Evolutionary conservation across 1,140 invertebrate species (phyloP).

Genomic region (Goniozus legneri): DNA sequence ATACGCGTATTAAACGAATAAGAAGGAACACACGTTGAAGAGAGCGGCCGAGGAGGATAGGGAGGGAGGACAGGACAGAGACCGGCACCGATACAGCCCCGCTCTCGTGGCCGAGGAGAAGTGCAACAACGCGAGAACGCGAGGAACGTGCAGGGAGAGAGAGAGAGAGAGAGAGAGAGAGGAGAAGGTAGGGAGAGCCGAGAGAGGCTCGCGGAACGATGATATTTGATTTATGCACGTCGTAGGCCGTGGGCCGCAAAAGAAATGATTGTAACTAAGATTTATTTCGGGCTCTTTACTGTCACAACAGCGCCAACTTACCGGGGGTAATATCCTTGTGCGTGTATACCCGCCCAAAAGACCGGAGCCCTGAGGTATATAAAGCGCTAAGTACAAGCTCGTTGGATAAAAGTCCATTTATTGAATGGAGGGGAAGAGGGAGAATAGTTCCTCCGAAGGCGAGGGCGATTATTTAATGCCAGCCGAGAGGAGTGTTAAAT

Average conservation of each 20-base stretch:
- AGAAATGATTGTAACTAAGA: constrained; percentile 49
- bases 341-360: constrained; percentile 19
- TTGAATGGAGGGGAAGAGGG: too few relatives aligned
- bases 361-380: too few relatives aligned
- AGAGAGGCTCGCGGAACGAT: constrained; percentile 27
- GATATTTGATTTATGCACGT: constrained; percentile 44
- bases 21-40: constrained; percentile 19
- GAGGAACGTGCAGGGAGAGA: constrained; percentile 2
- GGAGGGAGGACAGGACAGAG: constrained; percentile 1
- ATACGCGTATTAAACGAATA: constrained; percentile 8
- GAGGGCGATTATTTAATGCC: constrained; percentile 47
- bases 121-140: not conserved
- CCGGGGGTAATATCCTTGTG: constrained; percentile 30
- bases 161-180: constrained; percentile 12
- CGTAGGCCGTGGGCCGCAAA: constrained; percentile 39
- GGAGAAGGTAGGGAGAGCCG: constrained; percentile 13
- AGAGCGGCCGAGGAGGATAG: constrained; percentile 1
- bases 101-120: too few relatives aligned
- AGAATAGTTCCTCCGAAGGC: constrained; percentile 41
- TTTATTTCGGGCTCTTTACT: constrained; percentile 49
- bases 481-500: constrained; percentile 42
- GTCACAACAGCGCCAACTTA: constrained; percentile 47
- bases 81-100: constrained; percentile 5
- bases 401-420: constrained; percentile 47
- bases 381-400: constrained; percentile 34